These are phyloP conservation scores for Taurulus bubalis DNA, from an alignment of 2,113 vertebrate genomes.

Conservation along the genomic window DNA sequence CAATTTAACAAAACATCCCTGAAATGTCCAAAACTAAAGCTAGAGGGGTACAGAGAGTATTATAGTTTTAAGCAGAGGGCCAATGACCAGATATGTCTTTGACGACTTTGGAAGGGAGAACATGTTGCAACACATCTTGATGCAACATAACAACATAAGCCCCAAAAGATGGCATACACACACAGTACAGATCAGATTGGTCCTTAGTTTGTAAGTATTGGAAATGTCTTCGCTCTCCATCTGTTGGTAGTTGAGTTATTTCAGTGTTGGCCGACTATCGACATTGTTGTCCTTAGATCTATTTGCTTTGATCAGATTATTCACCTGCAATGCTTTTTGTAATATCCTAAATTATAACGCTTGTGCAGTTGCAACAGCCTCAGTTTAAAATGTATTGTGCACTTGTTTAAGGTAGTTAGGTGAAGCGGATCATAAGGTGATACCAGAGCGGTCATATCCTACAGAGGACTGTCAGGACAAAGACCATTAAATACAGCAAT, in stretches of 20 bases:
- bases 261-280: neutral
- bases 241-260: neutral
- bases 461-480: neutral
- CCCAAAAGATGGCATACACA: neutral
- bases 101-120: neutral
- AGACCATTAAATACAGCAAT: neutral
- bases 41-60: neutral
- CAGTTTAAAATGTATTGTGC: neutral
- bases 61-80: neutral
- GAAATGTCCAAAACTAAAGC: too few relatives aligned
- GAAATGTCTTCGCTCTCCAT: neutral
- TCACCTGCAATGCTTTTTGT: too few relatives aligned
- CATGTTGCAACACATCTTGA: neutral
- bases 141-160: neutral
- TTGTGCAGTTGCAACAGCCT: neutral
- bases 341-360: too few relatives aligned
- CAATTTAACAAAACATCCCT: too few relatives aligned
- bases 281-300: neutral
- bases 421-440: neutral
- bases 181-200: neutral
- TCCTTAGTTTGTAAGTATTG: neutral
- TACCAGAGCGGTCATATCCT: neutral
- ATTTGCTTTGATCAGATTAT: too few relatives aligned
- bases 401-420: neutral
- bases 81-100: neutral